phyloP scores from a whole-genome alignment of 2,797 vertebrate species.

The Pseudomugil gertrudae region DNA sequence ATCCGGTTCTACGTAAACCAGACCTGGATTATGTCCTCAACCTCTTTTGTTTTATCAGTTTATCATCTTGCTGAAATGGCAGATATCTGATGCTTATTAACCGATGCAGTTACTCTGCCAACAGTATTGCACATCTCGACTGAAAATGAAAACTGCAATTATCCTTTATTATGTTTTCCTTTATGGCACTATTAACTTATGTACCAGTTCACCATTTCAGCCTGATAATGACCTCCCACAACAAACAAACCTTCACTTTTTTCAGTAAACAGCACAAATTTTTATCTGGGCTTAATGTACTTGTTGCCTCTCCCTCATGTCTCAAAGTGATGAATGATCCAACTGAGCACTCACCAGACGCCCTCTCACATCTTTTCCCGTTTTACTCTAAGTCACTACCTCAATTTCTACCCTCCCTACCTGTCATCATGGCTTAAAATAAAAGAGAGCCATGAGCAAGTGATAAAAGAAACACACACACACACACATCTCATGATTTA shows the following conservation, averaged over 20 bases:
- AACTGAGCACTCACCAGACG: conserved; percentile 29
- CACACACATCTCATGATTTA: conserved; percentile 45
- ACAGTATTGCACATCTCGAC: no score
- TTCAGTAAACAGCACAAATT: neutral
- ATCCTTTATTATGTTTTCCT: neutral
- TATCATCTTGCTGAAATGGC: no score
- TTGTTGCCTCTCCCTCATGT: conserved; percentile 13
- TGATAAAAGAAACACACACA: conserved; percentile 58
- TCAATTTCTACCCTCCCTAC: conserved; percentile 50
- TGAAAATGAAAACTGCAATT: no score
- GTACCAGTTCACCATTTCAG: neutral
- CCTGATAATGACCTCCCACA: neutral
- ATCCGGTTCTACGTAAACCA: no score
- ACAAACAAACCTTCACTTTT: conserved; percentile 19
- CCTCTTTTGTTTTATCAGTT: no score
- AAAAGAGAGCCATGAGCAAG: conserved; percentile 53
- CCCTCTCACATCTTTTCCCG: conserved; percentile 35
- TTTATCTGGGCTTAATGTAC: conserved; percentile 13
- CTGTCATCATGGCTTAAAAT: conserved; percentile 68
- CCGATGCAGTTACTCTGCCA: no score
- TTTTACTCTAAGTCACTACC: conserved; percentile 51
- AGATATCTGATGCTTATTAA: no score
- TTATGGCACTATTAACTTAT: neutral
- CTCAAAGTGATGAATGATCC: conserved; percentile 43
- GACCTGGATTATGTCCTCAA: no score